A percentile compares a stretch with the other conserved stretches of the same genome.
phyloP scores from a whole-genome alignment of 2,113 vertebrate genomes.

The Caloenas nicobarica region DNA sequence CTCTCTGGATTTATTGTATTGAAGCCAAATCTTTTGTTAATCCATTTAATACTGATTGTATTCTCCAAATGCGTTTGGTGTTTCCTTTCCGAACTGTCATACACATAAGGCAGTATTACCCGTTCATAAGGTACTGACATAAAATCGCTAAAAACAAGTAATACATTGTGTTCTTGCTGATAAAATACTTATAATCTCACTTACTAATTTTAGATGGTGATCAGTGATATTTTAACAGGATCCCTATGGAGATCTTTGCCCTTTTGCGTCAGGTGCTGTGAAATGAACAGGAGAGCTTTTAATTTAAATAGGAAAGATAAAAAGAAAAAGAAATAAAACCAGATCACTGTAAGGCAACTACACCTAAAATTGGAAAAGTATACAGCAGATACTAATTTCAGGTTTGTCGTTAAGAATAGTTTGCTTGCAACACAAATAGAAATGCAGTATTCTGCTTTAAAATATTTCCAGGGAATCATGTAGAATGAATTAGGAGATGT shows the following conservation, averaged over 20 bases:
- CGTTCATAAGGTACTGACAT: not conserved
- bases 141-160: not conserved
- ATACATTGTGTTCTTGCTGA: not conserved
- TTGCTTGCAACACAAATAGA: not conserved
- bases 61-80: constrained; percentile 28
- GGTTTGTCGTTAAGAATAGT: not conserved
- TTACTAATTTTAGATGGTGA: not conserved
- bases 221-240: not conserved
- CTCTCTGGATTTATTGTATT: constrained; percentile 26
- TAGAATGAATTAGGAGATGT: not conserved
- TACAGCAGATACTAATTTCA: not conserved
- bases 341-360: not conserved
- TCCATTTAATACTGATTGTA: constrained; percentile 39
- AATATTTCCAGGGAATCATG: not conserved
- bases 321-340: not conserved
- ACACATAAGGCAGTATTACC: not conserved
- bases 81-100: not conserved
- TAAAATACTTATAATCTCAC: not conserved
- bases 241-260: not conserved
- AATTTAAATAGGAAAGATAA: not conserved
- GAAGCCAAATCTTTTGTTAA: constrained; percentile 48
- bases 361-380: not conserved
- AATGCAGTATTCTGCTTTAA: not conserved
- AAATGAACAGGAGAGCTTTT: not conserved
- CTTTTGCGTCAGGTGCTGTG: not conserved